phyloP scores from a whole-genome alignment of 2,113 vertebrate species.

The Paedocypris sp. region DNA sequence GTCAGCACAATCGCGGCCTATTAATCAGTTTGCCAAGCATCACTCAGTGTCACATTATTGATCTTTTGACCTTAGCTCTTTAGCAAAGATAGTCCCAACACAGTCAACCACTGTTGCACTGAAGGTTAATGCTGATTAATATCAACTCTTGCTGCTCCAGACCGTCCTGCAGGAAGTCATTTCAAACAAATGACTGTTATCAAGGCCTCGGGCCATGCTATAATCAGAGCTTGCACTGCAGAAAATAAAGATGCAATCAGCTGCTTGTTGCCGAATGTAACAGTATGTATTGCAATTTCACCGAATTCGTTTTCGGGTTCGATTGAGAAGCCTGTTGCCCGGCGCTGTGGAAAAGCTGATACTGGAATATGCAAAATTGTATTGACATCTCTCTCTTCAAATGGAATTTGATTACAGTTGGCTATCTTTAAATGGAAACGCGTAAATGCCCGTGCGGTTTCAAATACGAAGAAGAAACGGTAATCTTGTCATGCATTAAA shows the following conservation, averaged over 20 bases:
- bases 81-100: background rate
- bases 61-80: slow-evolving; percentile 11
- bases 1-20: slow-evolving; percentile 5
- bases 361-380: too few species aligned
- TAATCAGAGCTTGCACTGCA: background rate
- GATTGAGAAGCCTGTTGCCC: too few species aligned
- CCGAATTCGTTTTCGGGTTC: background rate
- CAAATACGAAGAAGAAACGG: too few species aligned
- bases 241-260: slow-evolving; percentile 1
- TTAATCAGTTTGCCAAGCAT: slow-evolving; percentile 13
- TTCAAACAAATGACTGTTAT: background rate
- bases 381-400: too few species aligned
- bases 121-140: slow-evolving; percentile 9
- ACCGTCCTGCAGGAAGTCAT: background rate
- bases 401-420: too few species aligned
- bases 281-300: background rate
- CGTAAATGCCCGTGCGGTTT: too few species aligned
- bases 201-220: background rate
- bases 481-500: too few species aligned
- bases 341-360: too few species aligned
- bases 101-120: slow-evolving; percentile 6
- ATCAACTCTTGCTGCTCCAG: background rate
- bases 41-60: slow-evolving; percentile 9
- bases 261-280: background rate
- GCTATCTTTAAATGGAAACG: too few species aligned